These are phyloP conservation scores for Brachionus rotundiformis DNA, from an alignment of 1,140 invertebrate species.

Conservation along the genomic window DNA sequence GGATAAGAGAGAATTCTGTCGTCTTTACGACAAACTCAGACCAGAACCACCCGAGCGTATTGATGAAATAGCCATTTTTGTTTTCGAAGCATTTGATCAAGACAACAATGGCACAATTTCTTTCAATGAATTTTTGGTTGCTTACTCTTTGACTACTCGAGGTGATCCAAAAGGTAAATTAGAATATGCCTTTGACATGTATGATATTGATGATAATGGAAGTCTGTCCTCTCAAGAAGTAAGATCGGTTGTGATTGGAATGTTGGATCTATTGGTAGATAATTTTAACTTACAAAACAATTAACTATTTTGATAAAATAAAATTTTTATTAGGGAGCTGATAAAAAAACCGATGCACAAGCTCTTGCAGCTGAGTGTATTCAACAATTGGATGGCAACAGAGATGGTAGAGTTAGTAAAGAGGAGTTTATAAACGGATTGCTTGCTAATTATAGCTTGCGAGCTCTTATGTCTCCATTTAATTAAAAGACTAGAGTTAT, in stretches of 20 bases:
- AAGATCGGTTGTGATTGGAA: constrained; percentile 17
- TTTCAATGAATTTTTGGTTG: constrained; percentile 49
- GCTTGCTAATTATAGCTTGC: not conserved
- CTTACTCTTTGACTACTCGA: constrained; percentile 2
- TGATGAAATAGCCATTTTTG: constrained; percentile 25
- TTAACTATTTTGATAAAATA: too few species aligned
- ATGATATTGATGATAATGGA: constrained; percentile 48
- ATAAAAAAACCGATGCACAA: not conserved
- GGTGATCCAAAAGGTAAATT: constrained; percentile 14
- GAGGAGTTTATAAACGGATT: constrained; percentile 48
- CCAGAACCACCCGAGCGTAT: constrained; percentile 39
- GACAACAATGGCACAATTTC: constrained; percentile 19
- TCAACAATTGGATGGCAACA: constrained; percentile 8
- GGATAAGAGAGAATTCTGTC: constrained; percentile 6
- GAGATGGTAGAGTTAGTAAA: constrained; percentile 44
- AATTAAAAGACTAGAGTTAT: constrained; percentile 46
- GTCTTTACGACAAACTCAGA: not conserved
- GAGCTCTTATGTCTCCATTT: constrained; percentile 48
- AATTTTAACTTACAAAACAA: too few species aligned
- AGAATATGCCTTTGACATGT: constrained; percentile 50
- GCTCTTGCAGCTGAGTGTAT: constrained; percentile 17
- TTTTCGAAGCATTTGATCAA: constrained; percentile 38
- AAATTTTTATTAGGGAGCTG: constrained; percentile 19
- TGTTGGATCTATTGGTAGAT: constrained; percentile 32
- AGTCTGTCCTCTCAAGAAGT: not conserved